Evolutionary conservation across 2,797 vertebrate genomes (phyloP), one percentile per base, ranked within the genome.

Genomic region (Pangasius mekongensis): DNA sequence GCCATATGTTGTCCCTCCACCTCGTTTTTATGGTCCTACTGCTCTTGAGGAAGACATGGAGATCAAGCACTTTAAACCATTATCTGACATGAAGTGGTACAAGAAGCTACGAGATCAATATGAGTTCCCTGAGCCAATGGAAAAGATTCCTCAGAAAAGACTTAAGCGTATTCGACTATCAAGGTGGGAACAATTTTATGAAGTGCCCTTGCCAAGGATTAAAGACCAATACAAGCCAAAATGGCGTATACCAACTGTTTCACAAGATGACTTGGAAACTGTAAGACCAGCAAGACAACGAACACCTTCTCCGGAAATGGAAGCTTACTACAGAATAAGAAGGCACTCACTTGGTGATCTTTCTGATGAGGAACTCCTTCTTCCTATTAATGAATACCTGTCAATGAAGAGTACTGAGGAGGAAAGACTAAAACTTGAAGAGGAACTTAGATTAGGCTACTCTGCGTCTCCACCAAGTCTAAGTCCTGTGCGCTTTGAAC

Each of bases 11-110:
- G 94, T 99, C 66, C 99, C 99, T 80, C 90, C 96, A 85, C 97
- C 98, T 90, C 98, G 97, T 87, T 94, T 95, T 77, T 91, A 93
- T 69, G 96, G 94, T 91, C 96, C 94, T 0, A 90, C 95, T 54
- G 93, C 94, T 87, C 94, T 98, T 36, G 97, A 98, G 89, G 98
- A 99, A 94, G 98, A 99, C 85, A 95, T 97, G 58, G 96, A 92
- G 90, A 99, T 99, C 87, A 99, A 99, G 94, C 97, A 98, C 87
- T 99, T 97, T 90, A 96, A 97, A 89, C 99, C 99, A n/a, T 94
- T 99, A 90, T 99, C 99, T 83, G 98, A 99, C 91, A 99, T 99
- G 98, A 99, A 99, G 91, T 99, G 99, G 99, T 99, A 99, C 93
- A 99, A 98, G 95, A 99, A 95, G 91, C 93, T 99, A 30, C 94